Evolutionary conservation across 2,113 vertebrate genomes (phyloP), one percentile per base, ranked within the genome.

Genomic region (Dascyllus trimaculatus): DNA sequence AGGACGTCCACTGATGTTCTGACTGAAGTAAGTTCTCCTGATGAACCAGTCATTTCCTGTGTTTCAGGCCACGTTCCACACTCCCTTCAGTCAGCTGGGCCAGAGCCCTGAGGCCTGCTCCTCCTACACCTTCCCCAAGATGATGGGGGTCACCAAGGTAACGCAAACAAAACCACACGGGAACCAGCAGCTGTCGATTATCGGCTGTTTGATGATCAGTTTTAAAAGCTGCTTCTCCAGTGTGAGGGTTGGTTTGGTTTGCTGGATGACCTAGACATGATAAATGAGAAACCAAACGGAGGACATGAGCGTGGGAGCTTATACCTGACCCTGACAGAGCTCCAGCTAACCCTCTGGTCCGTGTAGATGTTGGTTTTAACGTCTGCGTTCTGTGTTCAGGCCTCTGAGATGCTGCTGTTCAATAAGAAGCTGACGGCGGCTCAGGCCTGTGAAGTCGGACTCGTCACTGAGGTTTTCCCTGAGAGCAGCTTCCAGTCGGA

Each of bases 391-490:
- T 46, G 11, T 46, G 45, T 25, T 1, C 66, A 99, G 98, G 97
- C 97, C 57, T 90, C 35, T n/a, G 97, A 99, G 85, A 90, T 99
- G 88, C 90, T 99, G 68, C 78, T 98, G 78, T 99, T 99, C 85
- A 98, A 96, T 64, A 98, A 94, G 92, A 97, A 96, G 94, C 81
- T 99, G 75, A 96, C 96, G 13, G 97, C 98, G 22, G 49, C 52
- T 32, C 95, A 98, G 89, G 98, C 97, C 0, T 97, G 93, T 78
- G 85, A 94, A 18, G 84, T 84, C 22, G 96, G 97, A 7, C 92
- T 99, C 15, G 96, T 99, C 63, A 95, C 95, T 0, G 96, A 98
- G 87, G 97, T 99, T 40, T 99, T 98, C 76, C 97, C 98, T 0
- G 95, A 97, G 4, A 80, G 73, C 71, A 95, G 90, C 87, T 98